Evolutionary conservation across 2,888 invertebrate genomes (phyloP).

Genomic region (Idaea straminata): DNA sequence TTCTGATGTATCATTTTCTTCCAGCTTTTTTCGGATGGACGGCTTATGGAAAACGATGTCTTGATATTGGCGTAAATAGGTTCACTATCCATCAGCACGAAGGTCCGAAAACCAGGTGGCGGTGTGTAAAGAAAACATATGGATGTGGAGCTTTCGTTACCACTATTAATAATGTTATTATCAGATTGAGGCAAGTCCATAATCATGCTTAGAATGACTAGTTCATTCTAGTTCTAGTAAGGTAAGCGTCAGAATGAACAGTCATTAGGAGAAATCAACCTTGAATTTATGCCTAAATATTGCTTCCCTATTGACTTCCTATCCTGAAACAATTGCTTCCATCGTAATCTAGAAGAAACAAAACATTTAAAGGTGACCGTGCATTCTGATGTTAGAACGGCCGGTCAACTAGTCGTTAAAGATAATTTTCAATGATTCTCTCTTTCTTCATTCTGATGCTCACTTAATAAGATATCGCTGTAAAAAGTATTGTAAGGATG

Average conservation of each 20-base stretch:
- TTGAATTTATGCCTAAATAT: too few relatives aligned
- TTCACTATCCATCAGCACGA: constrained; percentile 66
- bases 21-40: constrained; percentile 57
- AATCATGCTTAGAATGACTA: constrained; percentile 17
- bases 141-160: constrained; percentile 43
- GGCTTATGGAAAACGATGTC: constrained; percentile 53
- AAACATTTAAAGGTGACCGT: too few relatives aligned
- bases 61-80: constrained; percentile 48
- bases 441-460: too few relatives aligned
- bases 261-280: too few relatives aligned
- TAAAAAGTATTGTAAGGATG: too few relatives aligned
- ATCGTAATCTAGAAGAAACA: too few relatives aligned
- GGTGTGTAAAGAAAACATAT: constrained; percentile 34
- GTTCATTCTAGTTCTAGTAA: neutral
- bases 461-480: too few relatives aligned
- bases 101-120: constrained; percentile 48
- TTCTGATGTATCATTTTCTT: constrained; percentile 19
- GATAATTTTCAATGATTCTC: too few relatives aligned
- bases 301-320: too few relatives aligned
- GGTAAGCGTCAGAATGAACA: neutral
- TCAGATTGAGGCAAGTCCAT: constrained; percentile 19
- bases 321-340: too few relatives aligned
- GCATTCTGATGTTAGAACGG: too few relatives aligned
- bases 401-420: too few relatives aligned
- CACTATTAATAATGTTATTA: constrained; percentile 32